Evolutionary conservation across 2,797 vertebrate species (phyloP).

Genomic region (Pristis pectinata): DNA sequence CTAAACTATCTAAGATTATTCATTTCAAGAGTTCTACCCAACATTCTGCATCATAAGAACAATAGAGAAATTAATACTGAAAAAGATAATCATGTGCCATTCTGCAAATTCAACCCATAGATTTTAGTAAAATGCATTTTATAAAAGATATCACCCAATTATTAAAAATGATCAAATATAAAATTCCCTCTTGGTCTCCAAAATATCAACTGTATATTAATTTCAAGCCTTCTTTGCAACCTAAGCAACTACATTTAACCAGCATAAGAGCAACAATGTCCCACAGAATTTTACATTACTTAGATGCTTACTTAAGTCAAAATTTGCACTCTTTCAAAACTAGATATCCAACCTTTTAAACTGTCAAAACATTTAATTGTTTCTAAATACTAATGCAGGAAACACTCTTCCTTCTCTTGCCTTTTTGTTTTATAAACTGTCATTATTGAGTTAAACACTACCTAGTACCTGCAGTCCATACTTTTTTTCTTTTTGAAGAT

Average conservation of each 20-base stretch:
- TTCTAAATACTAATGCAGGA: neutral
- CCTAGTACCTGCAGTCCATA: neutral
- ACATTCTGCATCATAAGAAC: neutral
- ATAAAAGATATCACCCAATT: neutral
- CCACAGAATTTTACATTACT: neutral
- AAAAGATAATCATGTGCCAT: neutral
- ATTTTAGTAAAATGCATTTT: neutral
- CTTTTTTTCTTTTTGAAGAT: neutral
- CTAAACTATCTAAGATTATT: too few species aligned
- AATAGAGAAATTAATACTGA: neutral
- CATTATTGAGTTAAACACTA: neutral
- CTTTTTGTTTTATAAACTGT: neutral
- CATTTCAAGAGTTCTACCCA: neutral
- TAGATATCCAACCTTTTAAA: neutral
- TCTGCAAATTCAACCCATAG: neutral
- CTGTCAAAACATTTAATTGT: neutral
- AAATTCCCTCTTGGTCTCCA: neutral
- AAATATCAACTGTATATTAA: neutral
- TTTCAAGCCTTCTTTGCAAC: neutral
- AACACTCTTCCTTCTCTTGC: neutral
- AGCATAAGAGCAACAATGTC: neutral
- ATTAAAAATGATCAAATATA: neutral
- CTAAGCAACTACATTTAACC: neutral
- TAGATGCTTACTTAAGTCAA: neutral
- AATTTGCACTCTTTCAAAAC: neutral